Conservation (phyloP, 2,888 invertebrate genomes). For the Dasypogon diadema region DNA sequence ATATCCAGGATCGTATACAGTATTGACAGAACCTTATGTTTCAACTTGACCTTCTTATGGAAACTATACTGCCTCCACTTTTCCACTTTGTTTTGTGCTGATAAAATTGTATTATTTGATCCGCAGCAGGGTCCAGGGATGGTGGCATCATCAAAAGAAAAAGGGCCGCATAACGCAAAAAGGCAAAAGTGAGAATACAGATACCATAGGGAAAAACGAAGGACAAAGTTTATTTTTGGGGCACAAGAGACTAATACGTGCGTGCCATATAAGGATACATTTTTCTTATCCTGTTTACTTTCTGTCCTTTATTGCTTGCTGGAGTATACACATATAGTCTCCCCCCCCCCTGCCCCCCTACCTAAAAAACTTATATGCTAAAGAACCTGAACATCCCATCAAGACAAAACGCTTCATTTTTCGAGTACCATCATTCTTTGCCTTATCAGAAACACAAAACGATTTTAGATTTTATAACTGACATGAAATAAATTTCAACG, state of each 20-base stretch:
- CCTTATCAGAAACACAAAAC: constrained; percentile 13
- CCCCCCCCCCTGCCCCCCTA: no score
- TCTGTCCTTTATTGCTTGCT: constrained; percentile 26
- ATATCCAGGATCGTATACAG: neutral
- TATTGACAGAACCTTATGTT: neutral
- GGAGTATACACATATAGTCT: neutral
- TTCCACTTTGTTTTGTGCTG: neutral
- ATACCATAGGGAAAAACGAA: neutral
- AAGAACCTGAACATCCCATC: neutral
- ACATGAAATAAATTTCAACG: neutral
- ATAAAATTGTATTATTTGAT: constrained; percentile 42
- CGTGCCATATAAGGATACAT: constrained; percentile 17
- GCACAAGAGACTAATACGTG: constrained; percentile 21
- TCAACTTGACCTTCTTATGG: constrained; percentile 32
- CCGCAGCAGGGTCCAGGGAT: constrained; percentile 18
- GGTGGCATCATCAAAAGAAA: constrained; percentile 29
- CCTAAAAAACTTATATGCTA: neutral
- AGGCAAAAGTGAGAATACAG: constrained; percentile 31
- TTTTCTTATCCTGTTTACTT: constrained; percentile 36
- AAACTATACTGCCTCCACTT: neutral
- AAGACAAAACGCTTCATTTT: neutral
- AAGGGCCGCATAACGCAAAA: constrained; percentile 1
- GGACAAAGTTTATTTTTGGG: constrained; percentile 16
- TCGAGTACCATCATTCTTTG: constrained; percentile 25
- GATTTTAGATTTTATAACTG: neutral